phyloP scores from a whole-genome alignment of 1,140 invertebrate genomes.

The Dinoponera quadriceps region DNA sequence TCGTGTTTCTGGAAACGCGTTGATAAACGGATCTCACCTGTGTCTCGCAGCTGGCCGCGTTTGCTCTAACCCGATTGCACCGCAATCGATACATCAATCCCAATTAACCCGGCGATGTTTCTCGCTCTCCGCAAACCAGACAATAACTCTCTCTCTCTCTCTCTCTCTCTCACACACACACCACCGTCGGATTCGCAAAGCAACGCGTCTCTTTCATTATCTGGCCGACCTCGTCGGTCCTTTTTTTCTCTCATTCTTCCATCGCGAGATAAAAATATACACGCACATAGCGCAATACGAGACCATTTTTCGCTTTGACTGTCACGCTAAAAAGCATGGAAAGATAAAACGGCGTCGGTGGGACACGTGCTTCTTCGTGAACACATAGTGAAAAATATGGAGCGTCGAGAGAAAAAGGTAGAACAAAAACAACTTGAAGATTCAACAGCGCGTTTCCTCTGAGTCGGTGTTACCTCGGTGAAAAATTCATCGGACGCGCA shows the following conservation, averaged over 20 bases:
- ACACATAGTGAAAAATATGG: not conserved
- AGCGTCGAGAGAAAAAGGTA: not conserved
- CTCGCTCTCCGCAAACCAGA: slow-evolving; percentile 9
- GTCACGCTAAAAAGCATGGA: not conserved
- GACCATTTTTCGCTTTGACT: not conserved
- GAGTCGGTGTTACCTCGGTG: no score
- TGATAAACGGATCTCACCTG: slow-evolving; percentile 36
- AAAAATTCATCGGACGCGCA: no score
- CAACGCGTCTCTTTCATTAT: not conserved
- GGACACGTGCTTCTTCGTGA: not conserved
- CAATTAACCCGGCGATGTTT: slow-evolving; percentile 37
- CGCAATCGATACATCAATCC: slow-evolving; percentile 23
- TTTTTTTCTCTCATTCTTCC: not conserved
- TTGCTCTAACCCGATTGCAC: slow-evolving; percentile 7
- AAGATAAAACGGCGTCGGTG: not conserved
- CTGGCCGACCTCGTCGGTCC: not conserved
- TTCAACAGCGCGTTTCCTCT: no score
- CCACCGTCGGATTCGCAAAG: not conserved
- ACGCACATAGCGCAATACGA: not conserved
- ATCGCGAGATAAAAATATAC: not conserved
- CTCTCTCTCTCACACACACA: no score
- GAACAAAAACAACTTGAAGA: not conserved
- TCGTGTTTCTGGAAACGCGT: slow-evolving; percentile 5
- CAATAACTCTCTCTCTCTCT: no score
- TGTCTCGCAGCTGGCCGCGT: not conserved